A percentile compares a stretch with the other conserved stretches of the same genome.
phyloP scores from a whole-genome alignment of 2,797 vertebrate genomes.

The Pelochelys cantorii region DNA sequence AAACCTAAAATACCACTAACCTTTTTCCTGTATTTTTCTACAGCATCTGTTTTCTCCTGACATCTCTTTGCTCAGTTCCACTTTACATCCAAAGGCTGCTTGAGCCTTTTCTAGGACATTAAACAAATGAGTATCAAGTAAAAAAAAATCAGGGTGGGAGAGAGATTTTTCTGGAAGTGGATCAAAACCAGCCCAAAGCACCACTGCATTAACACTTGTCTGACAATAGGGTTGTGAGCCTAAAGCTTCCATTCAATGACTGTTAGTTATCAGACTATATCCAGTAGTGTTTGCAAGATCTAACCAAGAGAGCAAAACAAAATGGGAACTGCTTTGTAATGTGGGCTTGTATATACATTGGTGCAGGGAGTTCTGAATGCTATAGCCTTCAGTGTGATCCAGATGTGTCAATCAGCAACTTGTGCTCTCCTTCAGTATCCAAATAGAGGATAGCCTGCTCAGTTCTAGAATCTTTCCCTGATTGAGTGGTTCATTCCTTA shows the following conservation, averaged over 20 bases:
- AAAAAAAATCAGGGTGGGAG: rapidly evolving
- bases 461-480: not conserved
- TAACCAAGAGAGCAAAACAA: not conserved
- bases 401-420: not conserved
- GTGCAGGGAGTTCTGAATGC: not conserved
- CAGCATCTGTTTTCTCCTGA: rapidly evolving
- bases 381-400: not conserved
- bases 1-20: not conserved
- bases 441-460: not conserved
- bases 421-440: not conserved
- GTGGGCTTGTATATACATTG: not conserved
- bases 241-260: not conserved
- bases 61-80: not conserved
- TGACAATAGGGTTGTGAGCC: not conserved
- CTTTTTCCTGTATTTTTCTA: not conserved
- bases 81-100: not conserved
- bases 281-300: not conserved
- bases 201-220: not conserved
- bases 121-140: rapidly evolving
- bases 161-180: not conserved
- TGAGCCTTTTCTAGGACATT: not conserved
- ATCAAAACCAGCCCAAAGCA: not conserved
- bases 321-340: not conserved
- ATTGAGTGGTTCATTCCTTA: not conserved
- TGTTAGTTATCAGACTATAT: not conserved